phyloP scores from a whole-genome alignment of 2,797 vertebrate genomes.

The Sebastes baramenuke region DNA sequence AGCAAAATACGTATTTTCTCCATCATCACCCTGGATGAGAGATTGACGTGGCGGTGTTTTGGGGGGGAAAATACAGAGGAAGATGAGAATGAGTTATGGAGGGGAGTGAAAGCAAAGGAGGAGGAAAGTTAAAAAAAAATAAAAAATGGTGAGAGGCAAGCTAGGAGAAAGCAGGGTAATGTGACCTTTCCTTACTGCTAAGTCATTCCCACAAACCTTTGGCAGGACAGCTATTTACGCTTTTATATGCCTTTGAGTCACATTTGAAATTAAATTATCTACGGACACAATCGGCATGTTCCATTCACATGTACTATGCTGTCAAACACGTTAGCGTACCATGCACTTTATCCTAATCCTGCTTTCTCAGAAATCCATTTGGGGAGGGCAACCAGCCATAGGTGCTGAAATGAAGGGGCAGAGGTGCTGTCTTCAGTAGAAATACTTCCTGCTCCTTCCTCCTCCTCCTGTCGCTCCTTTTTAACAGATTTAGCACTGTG shows the following conservation, averaged over 20 bases:
- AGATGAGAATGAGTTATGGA: conserved; percentile 2
- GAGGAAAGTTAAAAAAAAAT: background rate
- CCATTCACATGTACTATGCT: conserved; percentile 24
- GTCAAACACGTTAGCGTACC: conserved; percentile 15
- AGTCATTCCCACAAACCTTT: conserved; percentile 51
- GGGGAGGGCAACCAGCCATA: conserved; percentile 46
- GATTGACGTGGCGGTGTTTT: background rate
- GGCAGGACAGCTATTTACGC: conserved; percentile 28
- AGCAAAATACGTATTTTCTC: background rate
- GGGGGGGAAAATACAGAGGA: background rate
- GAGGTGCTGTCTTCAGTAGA: conserved; percentile 32
- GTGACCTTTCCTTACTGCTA: conserved; percentile 42
- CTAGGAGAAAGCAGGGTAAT: conserved; percentile 31
- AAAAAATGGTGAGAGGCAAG: background rate
- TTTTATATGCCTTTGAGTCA: conserved; percentile 34
- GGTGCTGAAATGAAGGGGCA: conserved; percentile 44
- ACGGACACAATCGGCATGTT: conserved; percentile 32
- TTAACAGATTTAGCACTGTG: conserved; percentile 47
- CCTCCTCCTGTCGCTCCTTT: conserved; percentile 8
- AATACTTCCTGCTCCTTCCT: conserved; percentile 25
- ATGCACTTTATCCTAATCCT: conserved; percentile 52
- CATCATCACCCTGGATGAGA: background rate
- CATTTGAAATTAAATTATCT: conserved; percentile 56
- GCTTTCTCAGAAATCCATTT: conserved; percentile 63
- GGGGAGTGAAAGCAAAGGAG: background rate